phyloP scores from a whole-genome alignment of 2,797 vertebrate genomes.

The Parotocinclus haroldoi region DNA sequence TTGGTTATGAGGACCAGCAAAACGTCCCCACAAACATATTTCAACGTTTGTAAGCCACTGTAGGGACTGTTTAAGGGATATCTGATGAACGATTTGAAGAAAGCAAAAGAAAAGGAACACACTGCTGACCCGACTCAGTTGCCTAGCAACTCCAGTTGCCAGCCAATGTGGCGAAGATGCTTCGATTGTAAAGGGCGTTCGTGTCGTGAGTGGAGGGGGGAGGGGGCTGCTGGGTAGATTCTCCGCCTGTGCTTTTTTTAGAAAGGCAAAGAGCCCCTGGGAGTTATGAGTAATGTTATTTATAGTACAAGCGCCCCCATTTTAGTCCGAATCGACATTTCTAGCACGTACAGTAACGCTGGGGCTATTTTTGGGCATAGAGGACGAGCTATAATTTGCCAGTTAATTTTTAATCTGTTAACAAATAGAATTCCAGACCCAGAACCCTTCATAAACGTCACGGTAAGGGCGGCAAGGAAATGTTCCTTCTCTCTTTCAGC shows the following conservation, averaged over 20 bases:
- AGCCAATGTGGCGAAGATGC: conserved; percentile 31
- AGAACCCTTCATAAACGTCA: too few relatives aligned
- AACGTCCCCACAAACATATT: neutral
- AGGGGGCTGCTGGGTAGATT: conserved; percentile 18
- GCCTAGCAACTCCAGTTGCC: conserved; percentile 56
- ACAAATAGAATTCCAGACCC: too few relatives aligned
- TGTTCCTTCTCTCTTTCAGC: too few relatives aligned
- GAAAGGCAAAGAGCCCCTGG: conserved; percentile 26
- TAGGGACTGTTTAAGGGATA: neutral
- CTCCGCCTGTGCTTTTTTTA: conserved; percentile 41
- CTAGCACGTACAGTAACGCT: neutral
- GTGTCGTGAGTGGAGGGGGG: conserved; percentile 38
- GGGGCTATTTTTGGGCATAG: too few relatives aligned
- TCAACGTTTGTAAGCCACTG: neutral
- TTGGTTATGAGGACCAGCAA: neutral
- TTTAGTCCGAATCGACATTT: neutral
- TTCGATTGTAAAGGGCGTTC: conserved; percentile 13
- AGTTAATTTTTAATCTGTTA: neutral
- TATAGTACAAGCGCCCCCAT: conserved; percentile 15
- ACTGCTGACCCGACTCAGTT: conserved; percentile 51
- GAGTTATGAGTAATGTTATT: conserved; percentile 24
- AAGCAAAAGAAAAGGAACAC: conserved; percentile 19
- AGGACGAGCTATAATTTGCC: neutral
- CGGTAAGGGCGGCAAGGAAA: too few relatives aligned
- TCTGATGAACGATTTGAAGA: conserved; percentile 60